Evolutionary conservation across 2,888 invertebrate species (phyloP), one percentile per base, ranked within the genome.

Genomic region (Coleophora deauratella): DNA sequence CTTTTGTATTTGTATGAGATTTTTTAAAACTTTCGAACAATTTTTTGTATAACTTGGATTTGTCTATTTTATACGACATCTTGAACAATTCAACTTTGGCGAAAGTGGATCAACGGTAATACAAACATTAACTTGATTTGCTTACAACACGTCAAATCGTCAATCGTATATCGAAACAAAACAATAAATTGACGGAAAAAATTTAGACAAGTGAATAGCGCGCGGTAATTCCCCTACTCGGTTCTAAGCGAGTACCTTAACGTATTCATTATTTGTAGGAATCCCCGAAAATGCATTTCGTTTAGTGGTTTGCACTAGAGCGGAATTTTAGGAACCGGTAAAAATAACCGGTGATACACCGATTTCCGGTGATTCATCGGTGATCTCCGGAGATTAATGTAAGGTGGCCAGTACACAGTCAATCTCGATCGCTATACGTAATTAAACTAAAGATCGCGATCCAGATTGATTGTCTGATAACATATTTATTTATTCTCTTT

Each of bases 1-100:
- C 47, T 53, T 49, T 51, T 40, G 48, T 51, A 40, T 33, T 44
- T 40, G 48, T 50, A 49, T 51, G 48, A 48, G 49, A 49, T 48
- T 34, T 34, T 34, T 34, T 34, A 34, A 34, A 34, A 34, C 34
- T 34, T 34, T 34, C 34, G 10, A 34, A 46, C 36, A 46, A 37
- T 42, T 53, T 51, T 51, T 50, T 50, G 43, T 47, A 49, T 47
- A 50, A 49, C 40, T 44, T 51, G 39, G 45, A 51, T 47, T 46
- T 46, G 44, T 44, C 42, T 41, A 44, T 40, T 35, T 40, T 41
- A 46, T 41, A 57, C 38, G 46, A 51, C 45, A 44, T 49, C 46
- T 53, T 56, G 37, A 37, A 35, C 38, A 43, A 43, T 41, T 21
- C 40, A 33, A 42, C 43, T 34, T 40, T 40, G 39, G 15, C n/a